These are phyloP conservation scores for Calameuta filiformis DNA, from an alignment of 2,888 invertebrate species.

Conservation along the genomic window DNA sequence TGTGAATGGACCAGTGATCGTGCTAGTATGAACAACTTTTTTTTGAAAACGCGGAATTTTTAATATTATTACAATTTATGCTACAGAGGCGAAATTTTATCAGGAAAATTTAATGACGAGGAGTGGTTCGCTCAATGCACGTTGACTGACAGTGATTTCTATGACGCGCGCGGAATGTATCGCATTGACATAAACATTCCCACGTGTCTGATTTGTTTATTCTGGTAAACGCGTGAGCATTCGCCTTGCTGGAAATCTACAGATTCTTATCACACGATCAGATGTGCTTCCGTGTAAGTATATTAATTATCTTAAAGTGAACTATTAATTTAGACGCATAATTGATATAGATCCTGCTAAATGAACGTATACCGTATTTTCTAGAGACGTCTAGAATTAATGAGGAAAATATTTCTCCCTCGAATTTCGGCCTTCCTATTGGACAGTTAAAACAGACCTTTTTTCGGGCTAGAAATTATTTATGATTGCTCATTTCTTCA, in stretches of 20 bases:
- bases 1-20: background rate
- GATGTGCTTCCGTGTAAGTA: constrained; percentile 18
- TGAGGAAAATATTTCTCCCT: background rate
- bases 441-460: background rate
- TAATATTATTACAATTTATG: background rate
- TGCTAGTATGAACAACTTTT: background rate
- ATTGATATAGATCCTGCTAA: background rate
- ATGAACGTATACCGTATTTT: background rate
- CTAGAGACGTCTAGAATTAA: background rate
- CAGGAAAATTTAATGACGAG: background rate
- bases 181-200: background rate
- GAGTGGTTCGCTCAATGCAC: background rate
- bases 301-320: background rate
- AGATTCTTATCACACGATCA: constrained; percentile 4
- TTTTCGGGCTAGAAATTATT: background rate
- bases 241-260: background rate
- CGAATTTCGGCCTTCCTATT: background rate
- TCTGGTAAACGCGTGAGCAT: background rate
- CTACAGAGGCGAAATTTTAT: background rate
- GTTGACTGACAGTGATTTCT: background rate
- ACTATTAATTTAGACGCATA: background rate
- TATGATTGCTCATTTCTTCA: background rate
- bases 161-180: background rate
- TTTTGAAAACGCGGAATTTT: background rate
- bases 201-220: background rate